Evolutionary conservation across 2,113 vertebrate species (phyloP).

Genomic region (human): GRCh38 chr11:94135501-94136000

Average conservation of each 20-base stretch:
- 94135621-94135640: not conserved
- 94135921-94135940: not conserved
- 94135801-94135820: not conserved
- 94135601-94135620: not conserved
- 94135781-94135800: too few species aligned
- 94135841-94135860: not conserved
- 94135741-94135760: not conserved
- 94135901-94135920: not conserved
- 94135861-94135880: not conserved
- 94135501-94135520: not conserved
- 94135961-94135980: not conserved
- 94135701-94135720: not conserved
- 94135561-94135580: not conserved
- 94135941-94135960: not conserved
- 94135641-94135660: not conserved
- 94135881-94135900: not conserved
- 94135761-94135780: not conserved
- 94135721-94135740: not conserved
- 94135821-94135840: not conserved
- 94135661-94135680: not conserved
- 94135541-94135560: not conserved
- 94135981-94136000: not conserved
- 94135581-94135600: not conserved
- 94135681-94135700: not conserved
- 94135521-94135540: not conserved